Evolutionary conservation across 2,888 invertebrate genomes (phyloP).

Genomic region (Yponomeuta malinellus): DNA sequence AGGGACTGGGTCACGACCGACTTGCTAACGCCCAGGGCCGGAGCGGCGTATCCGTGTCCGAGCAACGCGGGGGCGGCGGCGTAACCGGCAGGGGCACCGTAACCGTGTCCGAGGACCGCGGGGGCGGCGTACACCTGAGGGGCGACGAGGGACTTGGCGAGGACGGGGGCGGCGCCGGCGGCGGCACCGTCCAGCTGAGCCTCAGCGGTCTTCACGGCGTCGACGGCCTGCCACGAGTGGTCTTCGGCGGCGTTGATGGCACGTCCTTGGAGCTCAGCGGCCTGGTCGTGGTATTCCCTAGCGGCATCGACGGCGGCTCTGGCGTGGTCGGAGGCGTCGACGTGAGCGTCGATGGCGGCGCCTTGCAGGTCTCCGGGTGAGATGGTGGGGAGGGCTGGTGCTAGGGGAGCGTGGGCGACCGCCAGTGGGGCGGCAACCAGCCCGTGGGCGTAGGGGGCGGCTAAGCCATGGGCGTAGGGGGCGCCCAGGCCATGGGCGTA

Average conservation of each 20-base stretch:
- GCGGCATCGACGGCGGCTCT: conserved; percentile 62
- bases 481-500: conserved; percentile 48
- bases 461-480: conserved; percentile 40
- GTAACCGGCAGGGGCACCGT: conserved; percentile 28
- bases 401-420: conserved; percentile 27
- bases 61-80: conserved; percentile 25
- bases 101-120: conserved; percentile 19
- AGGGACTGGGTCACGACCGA: conserved; percentile 54
- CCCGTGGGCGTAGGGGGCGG: conserved; percentile 30
- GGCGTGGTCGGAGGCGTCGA: conserved; percentile 62
- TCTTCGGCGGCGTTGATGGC: conserved; percentile 68
- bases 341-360: conserved; percentile 66
- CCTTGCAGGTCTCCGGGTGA: conserved; percentile 60
- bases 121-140: conserved; percentile 35
- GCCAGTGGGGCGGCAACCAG: conserved; percentile 35
- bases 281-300: conserved; percentile 66
- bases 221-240: conserved; percentile 66
- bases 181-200: conserved; percentile 66
- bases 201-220: conserved; percentile 62
- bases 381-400: conserved; percentile 55
- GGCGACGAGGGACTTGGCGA: conserved; percentile 63
- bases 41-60: conserved; percentile 38
- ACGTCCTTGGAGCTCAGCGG: conserved; percentile 60
- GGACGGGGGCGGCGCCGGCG: conserved; percentile 61
- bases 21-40: conserved; percentile 34